These are phyloP conservation scores for Corvus hawaiiensis DNA, from an alignment of 2,113 vertebrate genomes.

Conservation along the genomic window DNA sequence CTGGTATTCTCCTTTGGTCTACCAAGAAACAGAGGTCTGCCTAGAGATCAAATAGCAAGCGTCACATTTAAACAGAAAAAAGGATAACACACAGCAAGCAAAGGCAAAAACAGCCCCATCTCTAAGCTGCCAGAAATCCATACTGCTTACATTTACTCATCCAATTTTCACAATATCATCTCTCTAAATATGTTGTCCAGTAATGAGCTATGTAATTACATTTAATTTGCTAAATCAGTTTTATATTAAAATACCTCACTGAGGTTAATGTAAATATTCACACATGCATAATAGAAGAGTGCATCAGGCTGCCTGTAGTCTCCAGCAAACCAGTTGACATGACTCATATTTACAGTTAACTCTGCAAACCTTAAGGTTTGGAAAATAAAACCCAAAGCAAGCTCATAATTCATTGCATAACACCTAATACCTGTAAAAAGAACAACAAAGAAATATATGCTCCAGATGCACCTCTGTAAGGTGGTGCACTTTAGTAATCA, in stretches of 20 bases:
- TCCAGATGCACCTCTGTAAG: neutral
- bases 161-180: neutral
- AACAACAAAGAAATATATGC: neutral
- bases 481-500: neutral
- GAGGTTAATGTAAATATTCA: neutral
- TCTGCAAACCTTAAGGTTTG: neutral
- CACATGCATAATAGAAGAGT: fast-evolving
- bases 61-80: neutral
- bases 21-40: neutral
- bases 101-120: neutral
- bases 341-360: neutral
- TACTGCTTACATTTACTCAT: neutral
- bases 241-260: neutral
- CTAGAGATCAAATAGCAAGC: neutral
- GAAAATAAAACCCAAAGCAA: neutral
- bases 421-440: neutral
- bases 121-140: neutral
- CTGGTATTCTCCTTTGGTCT: neutral
- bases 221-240: neutral
- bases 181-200: neutral
- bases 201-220: neutral
- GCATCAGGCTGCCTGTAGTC: neutral
- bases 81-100: neutral
- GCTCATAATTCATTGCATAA: neutral
- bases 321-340: neutral